Conservation (phyloP, 2,113 vertebrate genomes). For the Neodontobutis hainanensis region DNA sequence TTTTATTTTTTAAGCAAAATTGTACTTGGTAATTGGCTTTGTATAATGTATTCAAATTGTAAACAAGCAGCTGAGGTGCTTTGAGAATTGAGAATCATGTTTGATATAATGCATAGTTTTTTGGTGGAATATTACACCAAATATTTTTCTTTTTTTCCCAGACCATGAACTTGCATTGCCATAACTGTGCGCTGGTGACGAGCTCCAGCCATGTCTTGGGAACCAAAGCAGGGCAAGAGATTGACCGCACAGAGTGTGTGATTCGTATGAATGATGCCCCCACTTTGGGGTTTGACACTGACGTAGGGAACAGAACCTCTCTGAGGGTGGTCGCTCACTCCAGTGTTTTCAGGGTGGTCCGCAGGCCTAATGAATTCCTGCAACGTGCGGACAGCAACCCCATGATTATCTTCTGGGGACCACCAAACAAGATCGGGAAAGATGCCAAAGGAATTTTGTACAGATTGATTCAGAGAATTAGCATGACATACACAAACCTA, state of each 20-base stretch:
- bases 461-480: constrained; percentile 88
- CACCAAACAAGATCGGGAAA: constrained; percentile 87
- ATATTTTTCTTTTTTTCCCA: constrained; percentile 50
- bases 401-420: constrained; percentile 93
- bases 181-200: constrained; percentile 89
- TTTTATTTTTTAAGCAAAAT: too few species aligned
- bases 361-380: constrained; percentile 87
- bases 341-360: constrained; percentile 89
- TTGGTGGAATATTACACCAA: too few species aligned
- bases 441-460: constrained; percentile 83
- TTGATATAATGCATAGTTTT: too few species aligned
- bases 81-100: too few species aligned
- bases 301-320: constrained; percentile 90
- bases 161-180: constrained; percentile 87
- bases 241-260: constrained; percentile 87
- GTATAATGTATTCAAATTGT: too few species aligned
- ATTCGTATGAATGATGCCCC: constrained; percentile 98
- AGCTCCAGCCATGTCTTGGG: constrained; percentile 96
- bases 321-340: constrained; percentile 94
- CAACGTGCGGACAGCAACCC: constrained; percentile 79
- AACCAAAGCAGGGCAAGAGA: constrained; percentile 81
- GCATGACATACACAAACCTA: constrained; percentile 83
- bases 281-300: constrained; percentile 82
- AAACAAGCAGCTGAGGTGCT: too few species aligned
- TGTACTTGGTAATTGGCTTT: too few species aligned